A percentile compares a stretch with the other conserved stretches of the same genome.
These are phyloP conservation scores for Hydra vulgaris DNA, from an alignment of 30 jellyfish, hydroid and myxozoan species.

Conservation along the genomic window DNA sequence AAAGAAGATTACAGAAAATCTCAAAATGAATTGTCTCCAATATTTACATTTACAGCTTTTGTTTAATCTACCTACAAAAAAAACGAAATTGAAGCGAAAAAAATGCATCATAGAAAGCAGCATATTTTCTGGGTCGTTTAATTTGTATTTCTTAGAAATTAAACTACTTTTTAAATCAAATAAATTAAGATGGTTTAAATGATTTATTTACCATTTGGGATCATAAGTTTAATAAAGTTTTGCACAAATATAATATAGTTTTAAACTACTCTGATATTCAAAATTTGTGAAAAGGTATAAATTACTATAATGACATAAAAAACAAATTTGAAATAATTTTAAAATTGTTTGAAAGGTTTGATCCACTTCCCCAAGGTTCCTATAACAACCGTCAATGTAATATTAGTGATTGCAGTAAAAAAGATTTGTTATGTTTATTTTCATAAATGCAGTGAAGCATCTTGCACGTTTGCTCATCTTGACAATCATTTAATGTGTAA, in stretches of 20 bases:
- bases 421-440: neutral
- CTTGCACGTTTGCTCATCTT: neutral
- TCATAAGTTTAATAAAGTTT: no score
- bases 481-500: neutral
- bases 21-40: slow-evolving; percentile 2
- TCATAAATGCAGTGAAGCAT: neutral
- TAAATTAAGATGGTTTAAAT: neutral
- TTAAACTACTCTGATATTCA: no score
- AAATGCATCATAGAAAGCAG: slow-evolving; percentile 3
- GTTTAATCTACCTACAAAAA: neutral
- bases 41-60: neutral
- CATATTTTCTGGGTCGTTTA: neutral
- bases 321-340: neutral
- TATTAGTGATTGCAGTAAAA: neutral
- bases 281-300: neutral
- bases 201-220: neutral
- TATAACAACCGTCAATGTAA: neutral
- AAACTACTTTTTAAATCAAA: neutral
- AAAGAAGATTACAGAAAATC: neutral
- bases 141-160: neutral
- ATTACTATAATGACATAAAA: neutral
- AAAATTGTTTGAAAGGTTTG: neutral
- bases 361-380: slow-evolving; percentile 7
- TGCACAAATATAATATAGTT: no score
- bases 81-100: neutral